A percentile compares a stretch with the other conserved stretches of the same genome.
Evolutionary conservation across 1,140 invertebrate species (phyloP).

Genomic region (Aphelenchoides avenae): DNA sequence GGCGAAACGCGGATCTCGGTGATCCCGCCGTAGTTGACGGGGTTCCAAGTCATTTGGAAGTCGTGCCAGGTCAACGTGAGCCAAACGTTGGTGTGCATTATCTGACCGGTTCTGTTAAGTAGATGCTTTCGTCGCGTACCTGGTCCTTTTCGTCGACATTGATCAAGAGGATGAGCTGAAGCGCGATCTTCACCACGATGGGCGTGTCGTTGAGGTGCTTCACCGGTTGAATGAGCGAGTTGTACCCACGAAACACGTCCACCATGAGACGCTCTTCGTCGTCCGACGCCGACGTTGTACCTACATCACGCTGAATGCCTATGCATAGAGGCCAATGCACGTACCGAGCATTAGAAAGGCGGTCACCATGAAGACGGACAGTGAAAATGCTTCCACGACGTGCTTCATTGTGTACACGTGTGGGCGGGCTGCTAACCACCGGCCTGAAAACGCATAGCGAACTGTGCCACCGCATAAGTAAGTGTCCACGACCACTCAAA

Average conservation of each 20-base stretch:
- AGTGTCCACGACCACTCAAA: no score
- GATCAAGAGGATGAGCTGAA: slow-evolving; percentile 96
- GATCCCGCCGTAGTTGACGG: slow-evolving; percentile 94
- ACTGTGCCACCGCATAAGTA: no score
- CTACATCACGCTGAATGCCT: no score
- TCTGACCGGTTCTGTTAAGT: slow-evolving; percentile 28
- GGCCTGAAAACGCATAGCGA: no score
- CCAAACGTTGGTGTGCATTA: slow-evolving; percentile 60
- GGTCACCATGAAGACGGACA: no score
- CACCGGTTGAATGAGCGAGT: slow-evolving; percentile 95
- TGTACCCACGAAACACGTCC: slow-evolving; percentile 78
- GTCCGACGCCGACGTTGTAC: no score
- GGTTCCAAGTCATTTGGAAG: slow-evolving; percentile 87
- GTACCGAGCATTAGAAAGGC: no score
- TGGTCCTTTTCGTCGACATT: slow-evolving; percentile 80
- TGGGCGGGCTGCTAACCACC: no score
- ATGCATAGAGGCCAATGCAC: no score
- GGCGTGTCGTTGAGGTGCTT: slow-evolving; percentile 80
- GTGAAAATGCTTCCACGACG: no score
- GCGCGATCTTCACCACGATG: slow-evolving; percentile 86
- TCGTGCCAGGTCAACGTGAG: slow-evolving; percentile 77
- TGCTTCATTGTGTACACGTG: no score
- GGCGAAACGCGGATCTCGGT: slow-evolving; percentile 86
- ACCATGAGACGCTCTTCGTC: slow-evolving; percentile 54
- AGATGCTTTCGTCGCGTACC: no score